These are phyloP conservation scores for Jordanella pulchra DNA, from an alignment of 2,797 vertebrate genomes.

Conservation along the genomic window DNA sequence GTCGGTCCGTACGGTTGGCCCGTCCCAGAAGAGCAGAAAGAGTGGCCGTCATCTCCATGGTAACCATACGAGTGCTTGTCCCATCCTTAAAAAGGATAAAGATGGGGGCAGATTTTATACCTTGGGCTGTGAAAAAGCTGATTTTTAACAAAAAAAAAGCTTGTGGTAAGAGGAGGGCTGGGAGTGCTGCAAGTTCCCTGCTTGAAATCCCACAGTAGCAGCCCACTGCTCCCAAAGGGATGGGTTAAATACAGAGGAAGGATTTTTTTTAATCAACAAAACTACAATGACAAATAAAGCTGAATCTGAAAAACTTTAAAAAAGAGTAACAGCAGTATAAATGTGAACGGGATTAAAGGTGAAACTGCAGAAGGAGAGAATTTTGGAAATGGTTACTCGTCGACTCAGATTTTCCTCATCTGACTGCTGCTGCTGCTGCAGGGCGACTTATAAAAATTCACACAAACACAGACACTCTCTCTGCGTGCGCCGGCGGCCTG, in stretches of 20 bases:
- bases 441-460: conserved; percentile 21
- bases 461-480: background rate
- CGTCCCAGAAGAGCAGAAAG: conserved; percentile 98
- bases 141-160: background rate
- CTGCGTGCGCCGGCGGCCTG: background rate
- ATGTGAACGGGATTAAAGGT: conserved; percentile 17
- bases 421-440: conserved; percentile 28
- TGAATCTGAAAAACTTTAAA: too few species aligned
- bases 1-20: conserved; percentile 98
- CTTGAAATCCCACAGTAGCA: too few species aligned
- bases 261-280: background rate
- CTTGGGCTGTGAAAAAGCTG: conserved; percentile 25
- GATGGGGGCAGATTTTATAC: conserved; percentile 44
- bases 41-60: conserved; percentile 98
- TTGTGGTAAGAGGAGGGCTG: conserved; percentile 8
- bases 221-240: too few species aligned
- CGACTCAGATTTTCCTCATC: conserved; percentile 53
- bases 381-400: conserved; percentile 52
- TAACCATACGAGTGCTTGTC: conserved; percentile 99
- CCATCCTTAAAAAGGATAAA: conserved; percentile 85
- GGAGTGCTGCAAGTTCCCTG: background rate
- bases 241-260: conserved; percentile 11
- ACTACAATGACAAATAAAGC: too few species aligned
- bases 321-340: background rate
- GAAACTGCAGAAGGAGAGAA: conserved; percentile 22